Conservation (phyloP, 2,888 invertebrate species). For the Chrysolina haemoptera region DNA sequence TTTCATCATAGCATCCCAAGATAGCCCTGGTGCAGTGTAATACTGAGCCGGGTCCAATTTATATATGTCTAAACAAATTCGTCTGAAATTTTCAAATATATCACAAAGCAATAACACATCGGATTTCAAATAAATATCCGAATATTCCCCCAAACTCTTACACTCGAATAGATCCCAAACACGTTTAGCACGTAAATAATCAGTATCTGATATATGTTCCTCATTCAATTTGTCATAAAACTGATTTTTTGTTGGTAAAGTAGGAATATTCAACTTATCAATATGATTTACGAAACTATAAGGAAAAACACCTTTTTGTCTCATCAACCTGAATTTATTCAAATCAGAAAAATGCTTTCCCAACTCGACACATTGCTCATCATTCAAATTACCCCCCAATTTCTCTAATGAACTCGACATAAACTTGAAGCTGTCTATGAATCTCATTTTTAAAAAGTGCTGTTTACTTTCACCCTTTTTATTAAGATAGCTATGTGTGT, state of each 20-base stretch:
- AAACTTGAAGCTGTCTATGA: background rate
- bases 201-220: too few species aligned
- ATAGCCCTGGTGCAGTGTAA: constrained; percentile 30
- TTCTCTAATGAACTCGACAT: background rate
- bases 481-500: background rate
- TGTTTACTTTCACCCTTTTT: background rate
- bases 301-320: background rate
- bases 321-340: background rate
- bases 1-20: constrained; percentile 17
- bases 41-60: constrained; percentile 23
- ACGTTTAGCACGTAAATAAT: too few species aligned
- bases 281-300: too few species aligned
- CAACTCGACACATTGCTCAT: background rate
- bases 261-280: too few species aligned
- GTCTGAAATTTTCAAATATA: background rate
- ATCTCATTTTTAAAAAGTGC: background rate
- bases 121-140: constrained; percentile 1
- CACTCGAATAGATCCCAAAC: background rate
- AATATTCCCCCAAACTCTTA: background rate
- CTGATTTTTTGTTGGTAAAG: too few species aligned
- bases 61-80: background rate
- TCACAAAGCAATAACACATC: constrained; percentile 12
- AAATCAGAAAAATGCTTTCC: background rate
- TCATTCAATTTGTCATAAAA: too few species aligned
- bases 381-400: background rate